phyloP scores from a whole-genome alignment of 2,888 invertebrate genomes.

The Petrophora chlorosata region DNA sequence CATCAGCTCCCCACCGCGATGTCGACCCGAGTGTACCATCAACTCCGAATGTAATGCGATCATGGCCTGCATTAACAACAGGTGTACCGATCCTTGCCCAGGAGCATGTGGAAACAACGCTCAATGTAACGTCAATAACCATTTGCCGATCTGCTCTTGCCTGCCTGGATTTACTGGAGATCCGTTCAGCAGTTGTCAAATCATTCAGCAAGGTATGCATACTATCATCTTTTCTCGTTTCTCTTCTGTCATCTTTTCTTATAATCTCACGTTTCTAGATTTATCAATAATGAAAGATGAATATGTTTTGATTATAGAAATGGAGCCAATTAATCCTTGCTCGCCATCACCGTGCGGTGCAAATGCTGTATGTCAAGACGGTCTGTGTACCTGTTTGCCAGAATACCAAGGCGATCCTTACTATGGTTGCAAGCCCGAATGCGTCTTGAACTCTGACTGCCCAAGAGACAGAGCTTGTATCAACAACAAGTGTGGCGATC shows the following conservation, averaged over 20 bases:
- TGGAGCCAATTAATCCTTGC: slow-evolving; percentile 82
- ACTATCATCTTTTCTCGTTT: no score
- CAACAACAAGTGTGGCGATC: slow-evolving; percentile 88
- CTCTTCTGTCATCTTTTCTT: no score
- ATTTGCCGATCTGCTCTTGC: slow-evolving; percentile 88
- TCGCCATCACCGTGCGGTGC: slow-evolving; percentile 88
- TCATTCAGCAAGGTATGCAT: slow-evolving; percentile 60
- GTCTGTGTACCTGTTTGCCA: slow-evolving; percentile 87
- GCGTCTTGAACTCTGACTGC: slow-evolving; percentile 90
- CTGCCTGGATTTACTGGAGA: slow-evolving; percentile 87
- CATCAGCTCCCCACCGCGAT: slow-evolving; percentile 90
- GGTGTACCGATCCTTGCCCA: slow-evolving; percentile 90
- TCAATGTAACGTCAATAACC: slow-evolving; percentile 88
- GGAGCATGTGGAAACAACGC: slow-evolving; percentile 91
- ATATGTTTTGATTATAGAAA: no score
- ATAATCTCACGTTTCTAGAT: no score
- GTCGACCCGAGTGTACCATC: slow-evolving; percentile 88
- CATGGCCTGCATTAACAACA: slow-evolving; percentile 87
- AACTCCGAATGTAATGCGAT: slow-evolving; percentile 88
- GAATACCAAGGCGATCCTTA: slow-evolving; percentile 91
- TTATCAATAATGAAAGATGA: neutral
- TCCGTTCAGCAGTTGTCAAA: slow-evolving; percentile 85
- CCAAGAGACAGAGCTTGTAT: slow-evolving; percentile 87
- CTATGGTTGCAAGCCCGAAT: slow-evolving; percentile 90
- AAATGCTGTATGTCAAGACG: slow-evolving; percentile 84